These are phyloP conservation scores for Pimephales promelas DNA, from an alignment of 2,113 vertebrate genomes.

Conservation along the genomic window DNA sequence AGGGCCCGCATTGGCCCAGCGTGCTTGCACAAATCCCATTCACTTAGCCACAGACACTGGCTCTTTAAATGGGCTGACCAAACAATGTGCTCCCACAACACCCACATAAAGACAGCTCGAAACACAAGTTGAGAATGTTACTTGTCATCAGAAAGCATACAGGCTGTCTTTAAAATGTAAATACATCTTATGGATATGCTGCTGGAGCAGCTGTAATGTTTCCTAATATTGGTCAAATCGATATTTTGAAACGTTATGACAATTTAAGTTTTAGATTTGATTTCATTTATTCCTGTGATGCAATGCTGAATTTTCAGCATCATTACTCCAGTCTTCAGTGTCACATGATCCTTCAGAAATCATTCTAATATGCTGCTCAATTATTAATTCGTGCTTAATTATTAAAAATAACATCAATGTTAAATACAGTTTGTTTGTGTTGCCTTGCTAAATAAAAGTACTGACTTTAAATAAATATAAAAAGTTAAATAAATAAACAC, in stretches of 20 bases:
- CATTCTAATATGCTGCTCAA: neutral
- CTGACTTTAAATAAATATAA: too few species aligned
- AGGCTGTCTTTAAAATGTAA: constrained; percentile 27
- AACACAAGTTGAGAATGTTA: constrained; percentile 44
- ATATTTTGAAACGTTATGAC: neutral
- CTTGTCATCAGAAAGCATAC: constrained; percentile 19
- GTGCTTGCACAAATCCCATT: constrained; percentile 68
- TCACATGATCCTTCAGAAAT: neutral
- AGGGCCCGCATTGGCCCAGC: constrained; percentile 72
- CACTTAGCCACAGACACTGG: constrained; percentile 63
- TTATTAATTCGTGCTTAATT: too few species aligned
- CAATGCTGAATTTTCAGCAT: neutral
- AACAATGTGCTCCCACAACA: constrained; percentile 61
- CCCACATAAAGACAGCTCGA: constrained; percentile 44
- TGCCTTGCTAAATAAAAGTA: too few species aligned
- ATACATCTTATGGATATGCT: neutral
- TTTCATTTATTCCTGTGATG: neutral
- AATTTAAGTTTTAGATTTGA: neutral
- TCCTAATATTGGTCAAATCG: neutral
- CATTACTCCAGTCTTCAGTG: neutral
- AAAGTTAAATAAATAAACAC: too few species aligned
- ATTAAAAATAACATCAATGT: too few species aligned
- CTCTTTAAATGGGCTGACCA: constrained; percentile 72
- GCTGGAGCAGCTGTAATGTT: neutral
- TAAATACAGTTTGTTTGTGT: too few species aligned